Base-by-base conservation (phyloP, 1,140 invertebrate genomes). In the Myzus persicae region DNA sequence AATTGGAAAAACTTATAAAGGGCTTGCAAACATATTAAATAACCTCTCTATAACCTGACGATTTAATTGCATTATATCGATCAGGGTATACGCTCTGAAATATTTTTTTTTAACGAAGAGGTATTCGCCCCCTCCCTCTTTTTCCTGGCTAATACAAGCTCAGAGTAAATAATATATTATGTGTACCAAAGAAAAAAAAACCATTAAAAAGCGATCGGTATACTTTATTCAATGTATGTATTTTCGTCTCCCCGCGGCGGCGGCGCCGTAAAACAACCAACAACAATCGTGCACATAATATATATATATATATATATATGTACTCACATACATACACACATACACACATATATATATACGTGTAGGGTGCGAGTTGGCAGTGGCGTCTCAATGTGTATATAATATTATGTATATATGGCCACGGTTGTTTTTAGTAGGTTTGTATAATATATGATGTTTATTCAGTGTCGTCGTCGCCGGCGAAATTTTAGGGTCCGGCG, bases 361-460 rank as follows among this genome's bases (percentile, higher is more conserved):
- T 67, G 14, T 67, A n/a, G 59, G 59, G 59, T 67, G 59, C 59
- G 48, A 1, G 31, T n/a, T 18, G 59, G 31, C 59, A 67, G 59
- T 67, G 59, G 59, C 59, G 59, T 67, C 59, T n/a, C 59, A n/a
- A 67, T 67, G 59, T n/a, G 31, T n/a, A 59, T 59, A 59, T 59
- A 18, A 76, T 76, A 76, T 76, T 82, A 82, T 82, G 38, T 82
- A 82, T 40, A 81, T 81, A 67, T 67, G 31, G 31, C 85, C 42
- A 36, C 44, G 36, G 44, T 88, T 88, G 44, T 88, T 88, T 82
- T 85, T 85, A 85, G 84, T 85, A n/a, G 84, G 84, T 85, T 85
- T 46, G 42, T 85, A 85, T n/a, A 76, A 76, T 76, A 76, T n/a
- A 76, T n/a, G 6, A n/a, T 82, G 38, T 89, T 89, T 89, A 51